Evolutionary conservation across 1,140 invertebrate genomes (phyloP).

Genomic region (Drosophila baimaii): DNA sequence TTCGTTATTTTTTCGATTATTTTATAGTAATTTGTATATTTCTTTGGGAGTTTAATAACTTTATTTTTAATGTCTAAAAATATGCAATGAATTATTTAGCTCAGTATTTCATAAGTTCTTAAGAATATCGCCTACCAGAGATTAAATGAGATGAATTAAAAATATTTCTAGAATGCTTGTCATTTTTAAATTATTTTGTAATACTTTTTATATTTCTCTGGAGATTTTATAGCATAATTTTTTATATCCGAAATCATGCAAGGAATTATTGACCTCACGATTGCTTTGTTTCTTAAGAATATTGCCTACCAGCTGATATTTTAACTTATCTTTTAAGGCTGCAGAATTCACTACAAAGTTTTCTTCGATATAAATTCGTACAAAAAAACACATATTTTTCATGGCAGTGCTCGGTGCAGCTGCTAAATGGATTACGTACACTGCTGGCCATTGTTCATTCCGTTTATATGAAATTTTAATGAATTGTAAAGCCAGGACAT

Average conservation of each 20-base stretch:
- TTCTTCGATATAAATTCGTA: neutral
- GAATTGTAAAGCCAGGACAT: constrained; percentile 66
- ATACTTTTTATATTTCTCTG: too few relatives aligned
- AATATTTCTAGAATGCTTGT: too few relatives aligned
- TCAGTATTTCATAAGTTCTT: too few relatives aligned
- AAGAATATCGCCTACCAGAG: too few relatives aligned
- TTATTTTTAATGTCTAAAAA: neutral
- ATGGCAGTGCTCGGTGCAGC: constrained; percentile 11
- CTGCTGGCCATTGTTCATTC: constrained; percentile 37
- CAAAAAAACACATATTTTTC: neutral
- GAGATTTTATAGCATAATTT: too few relatives aligned
- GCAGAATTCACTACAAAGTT: neutral
- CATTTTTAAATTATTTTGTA: too few relatives aligned
- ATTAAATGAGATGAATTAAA: too few relatives aligned
- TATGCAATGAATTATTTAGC: too few relatives aligned
- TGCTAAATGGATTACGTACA: constrained; percentile 62
- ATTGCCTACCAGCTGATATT: neutral
- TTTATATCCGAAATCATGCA: too few relatives aligned
- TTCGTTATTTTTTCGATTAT: too few relatives aligned
- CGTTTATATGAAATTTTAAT: constrained; percentile 75
- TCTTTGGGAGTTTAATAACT: neutral
- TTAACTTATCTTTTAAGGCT: neutral
- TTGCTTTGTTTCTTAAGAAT: too few relatives aligned
- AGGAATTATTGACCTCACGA: too few relatives aligned
- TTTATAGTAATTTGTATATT: neutral